Conservation (phyloP, 2,113 vertebrate species). For the Balaeniceps rex region DNA sequence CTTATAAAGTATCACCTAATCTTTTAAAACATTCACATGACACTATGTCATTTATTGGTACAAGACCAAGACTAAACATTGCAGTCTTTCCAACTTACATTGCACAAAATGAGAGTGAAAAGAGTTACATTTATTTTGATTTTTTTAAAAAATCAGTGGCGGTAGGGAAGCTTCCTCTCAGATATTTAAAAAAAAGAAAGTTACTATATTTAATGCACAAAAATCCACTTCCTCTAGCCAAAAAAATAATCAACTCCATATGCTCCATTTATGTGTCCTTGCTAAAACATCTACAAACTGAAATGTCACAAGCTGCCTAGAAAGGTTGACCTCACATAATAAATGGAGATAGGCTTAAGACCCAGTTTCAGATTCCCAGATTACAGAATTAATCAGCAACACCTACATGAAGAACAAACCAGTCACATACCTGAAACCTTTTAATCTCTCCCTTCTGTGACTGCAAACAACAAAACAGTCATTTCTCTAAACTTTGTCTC, state of each 20-base stretch:
- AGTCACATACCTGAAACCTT: background rate
- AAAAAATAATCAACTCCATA: constrained; percentile 12
- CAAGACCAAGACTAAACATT: background rate
- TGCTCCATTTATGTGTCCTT: background rate
- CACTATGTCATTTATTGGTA: constrained; percentile 22
- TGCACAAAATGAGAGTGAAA: background rate
- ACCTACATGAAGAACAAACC: background rate
- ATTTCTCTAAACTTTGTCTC: background rate
- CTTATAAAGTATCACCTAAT: constrained; percentile 3
- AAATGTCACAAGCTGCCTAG: background rate
- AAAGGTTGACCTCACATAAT: background rate
- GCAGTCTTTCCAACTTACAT: background rate
- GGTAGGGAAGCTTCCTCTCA: background rate
- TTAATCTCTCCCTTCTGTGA: background rate
- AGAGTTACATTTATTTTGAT: background rate
- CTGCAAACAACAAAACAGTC: background rate
- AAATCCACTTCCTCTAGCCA: constrained; percentile 20
- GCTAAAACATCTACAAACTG: background rate
- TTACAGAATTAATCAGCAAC: background rate
- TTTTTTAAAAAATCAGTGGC: background rate
- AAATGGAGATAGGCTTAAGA: background rate
- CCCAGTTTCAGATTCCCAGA: background rate
- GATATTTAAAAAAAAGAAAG: constrained; percentile 10
- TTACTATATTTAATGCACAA: constrained; percentile 20
- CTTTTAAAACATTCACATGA: constrained; percentile 17